Percentiles rank a stretch among this genome's conserved stretches.
Conservation (phyloP, 2,113 vertebrate genomes). For the Sturnus vulgaris region DNA sequence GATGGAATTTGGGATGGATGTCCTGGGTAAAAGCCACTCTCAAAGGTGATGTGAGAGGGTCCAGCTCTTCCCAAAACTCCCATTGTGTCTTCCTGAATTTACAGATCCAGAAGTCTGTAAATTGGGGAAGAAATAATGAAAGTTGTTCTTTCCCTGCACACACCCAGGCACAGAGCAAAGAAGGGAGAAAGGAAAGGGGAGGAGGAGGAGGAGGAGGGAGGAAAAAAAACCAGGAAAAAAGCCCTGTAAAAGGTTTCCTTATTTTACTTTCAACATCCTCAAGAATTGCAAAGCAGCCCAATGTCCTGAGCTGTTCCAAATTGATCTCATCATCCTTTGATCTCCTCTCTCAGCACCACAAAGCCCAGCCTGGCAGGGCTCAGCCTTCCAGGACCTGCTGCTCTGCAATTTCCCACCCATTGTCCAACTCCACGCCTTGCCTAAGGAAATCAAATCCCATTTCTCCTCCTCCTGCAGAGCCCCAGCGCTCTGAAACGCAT, state of each 20-base stretch:
- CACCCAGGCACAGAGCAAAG: not conserved
- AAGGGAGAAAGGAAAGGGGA: not conserved
- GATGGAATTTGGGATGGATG: fast-evolving
- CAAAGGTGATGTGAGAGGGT: fast-evolving
- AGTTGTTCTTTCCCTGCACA: not conserved
- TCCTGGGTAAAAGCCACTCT: not conserved
- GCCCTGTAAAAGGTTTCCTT: not conserved
- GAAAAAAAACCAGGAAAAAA: not conserved
- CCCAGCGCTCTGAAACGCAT: fast-evolving
- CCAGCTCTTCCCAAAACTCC: not conserved
- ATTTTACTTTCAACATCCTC: not conserved
- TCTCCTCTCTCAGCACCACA: not conserved
- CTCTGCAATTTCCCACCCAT: not conserved
- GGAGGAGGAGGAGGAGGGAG: not conserved
- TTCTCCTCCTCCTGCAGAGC: fast-evolving
- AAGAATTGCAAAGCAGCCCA: not conserved
- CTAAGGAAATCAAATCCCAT: not conserved
- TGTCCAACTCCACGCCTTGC: not conserved
- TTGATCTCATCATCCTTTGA: not conserved
- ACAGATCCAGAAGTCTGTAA: no score
- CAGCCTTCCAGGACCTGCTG: not conserved
- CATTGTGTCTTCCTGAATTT: no score
- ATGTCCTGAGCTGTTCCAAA: not conserved
- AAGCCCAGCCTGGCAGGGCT: not conserved
- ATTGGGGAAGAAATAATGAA: no score